phyloP scores from a whole-genome alignment of 1,140 invertebrate species.

The Mizuhopecten yessoensis region DNA sequence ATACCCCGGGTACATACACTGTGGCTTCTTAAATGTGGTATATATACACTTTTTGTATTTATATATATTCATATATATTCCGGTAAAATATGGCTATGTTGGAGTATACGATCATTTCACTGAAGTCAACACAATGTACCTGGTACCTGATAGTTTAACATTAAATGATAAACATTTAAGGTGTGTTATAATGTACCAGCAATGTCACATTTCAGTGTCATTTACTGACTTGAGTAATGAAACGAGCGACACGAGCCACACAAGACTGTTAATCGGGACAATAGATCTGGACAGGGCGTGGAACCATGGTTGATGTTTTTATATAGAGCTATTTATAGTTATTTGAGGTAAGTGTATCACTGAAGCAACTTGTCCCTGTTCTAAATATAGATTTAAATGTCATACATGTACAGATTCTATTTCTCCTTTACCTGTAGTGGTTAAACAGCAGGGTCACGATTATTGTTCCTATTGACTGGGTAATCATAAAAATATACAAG shows the following conservation, averaged over 20 bases:
- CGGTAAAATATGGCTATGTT: background rate
- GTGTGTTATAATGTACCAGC: background rate
- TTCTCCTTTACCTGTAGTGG: no score
- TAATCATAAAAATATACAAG: no score
- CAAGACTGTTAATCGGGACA: background rate
- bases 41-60: no score
- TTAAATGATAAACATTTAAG: no score
- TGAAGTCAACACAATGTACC: background rate
- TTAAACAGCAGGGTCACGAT: no score
- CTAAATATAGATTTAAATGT: conserved; percentile 29
- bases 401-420: no score
- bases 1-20: no score
- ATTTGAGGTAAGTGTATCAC: background rate
- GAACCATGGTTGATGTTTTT: background rate
- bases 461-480: no score
- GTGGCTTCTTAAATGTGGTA: no score
- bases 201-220: background rate
- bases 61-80: no score
- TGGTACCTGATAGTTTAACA: no score
- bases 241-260: background rate
- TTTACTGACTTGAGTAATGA: background rate
- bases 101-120: background rate
- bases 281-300: background rate
- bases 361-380: background rate
- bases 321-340: conserved; percentile 1